phyloP scores from a whole-genome alignment of 64 coral and sea anemone species.

The Dendronephthya gigantea region DNA sequence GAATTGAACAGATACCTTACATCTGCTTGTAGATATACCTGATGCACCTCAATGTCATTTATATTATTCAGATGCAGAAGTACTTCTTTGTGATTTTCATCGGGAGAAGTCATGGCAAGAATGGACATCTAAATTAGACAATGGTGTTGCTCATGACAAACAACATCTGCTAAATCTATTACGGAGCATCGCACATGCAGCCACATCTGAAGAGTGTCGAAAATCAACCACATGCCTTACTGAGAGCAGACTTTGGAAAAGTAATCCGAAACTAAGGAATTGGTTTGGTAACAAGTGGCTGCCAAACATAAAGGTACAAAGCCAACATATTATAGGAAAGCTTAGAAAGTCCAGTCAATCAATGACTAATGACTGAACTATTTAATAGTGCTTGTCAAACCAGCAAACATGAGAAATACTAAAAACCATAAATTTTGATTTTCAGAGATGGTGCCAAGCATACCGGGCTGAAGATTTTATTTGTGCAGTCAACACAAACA shows the following conservation, averaged over 20 bases:
- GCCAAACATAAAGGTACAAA: conserved; percentile 14
- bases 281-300: conserved; percentile 66
- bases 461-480: too few species aligned
- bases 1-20: too few species aligned
- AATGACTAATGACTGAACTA: too few species aligned
- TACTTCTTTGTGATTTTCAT: conserved; percentile 45
- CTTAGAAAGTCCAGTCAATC: too few species aligned
- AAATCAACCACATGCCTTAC: not conserved
- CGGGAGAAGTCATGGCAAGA: conserved; percentile 41
- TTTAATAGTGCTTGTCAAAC: too few species aligned
- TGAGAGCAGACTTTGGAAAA: conserved; percentile 20
- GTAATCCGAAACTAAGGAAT: not conserved
- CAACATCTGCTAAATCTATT: conserved; percentile 6
- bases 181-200: conserved; percentile 18
- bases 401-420: too few species aligned
- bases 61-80: not conserved
- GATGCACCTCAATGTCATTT: not conserved
- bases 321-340: too few species aligned
- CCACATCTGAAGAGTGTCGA: not conserved
- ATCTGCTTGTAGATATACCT: too few species aligned
- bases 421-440: too few species aligned
- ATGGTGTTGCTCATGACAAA: conserved; percentile 17
- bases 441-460: too few species aligned
- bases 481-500: too few species aligned
- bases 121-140: conserved; percentile 29